These are phyloP conservation scores for Anabacerthia variegaticeps DNA, from an alignment of 2,797 vertebrate genomes.

Conservation along the genomic window DNA sequence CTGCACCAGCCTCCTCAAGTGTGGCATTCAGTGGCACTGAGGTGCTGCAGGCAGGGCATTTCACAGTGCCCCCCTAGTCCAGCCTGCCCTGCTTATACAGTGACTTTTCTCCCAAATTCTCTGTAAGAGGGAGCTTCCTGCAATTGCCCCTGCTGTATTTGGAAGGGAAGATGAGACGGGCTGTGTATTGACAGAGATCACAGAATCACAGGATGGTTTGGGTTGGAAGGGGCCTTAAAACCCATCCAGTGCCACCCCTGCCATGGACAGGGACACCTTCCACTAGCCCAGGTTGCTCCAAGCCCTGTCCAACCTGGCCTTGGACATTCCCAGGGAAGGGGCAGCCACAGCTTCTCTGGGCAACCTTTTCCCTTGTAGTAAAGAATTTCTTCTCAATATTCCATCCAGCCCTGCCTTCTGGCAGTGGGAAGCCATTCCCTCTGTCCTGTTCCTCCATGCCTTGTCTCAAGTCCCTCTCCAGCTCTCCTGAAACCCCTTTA, in stretches of 20 bases:
- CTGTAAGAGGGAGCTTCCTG: neutral
- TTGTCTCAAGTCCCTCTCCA: neutral
- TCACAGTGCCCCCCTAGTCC: neutral
- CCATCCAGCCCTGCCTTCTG: neutral
- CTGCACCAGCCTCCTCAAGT: neutral
- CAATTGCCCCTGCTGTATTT: neutral
- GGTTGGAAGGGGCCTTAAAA: neutral
- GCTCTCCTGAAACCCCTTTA: neutral
- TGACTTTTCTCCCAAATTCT: neutral
- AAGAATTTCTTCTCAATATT: neutral
- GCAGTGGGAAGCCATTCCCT: neutral
- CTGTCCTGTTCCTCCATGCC: neutral
- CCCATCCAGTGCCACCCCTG: accelerated
- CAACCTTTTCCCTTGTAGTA: neutral
- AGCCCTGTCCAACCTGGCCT: accelerated
- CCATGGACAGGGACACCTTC: neutral
- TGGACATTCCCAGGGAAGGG: neutral
- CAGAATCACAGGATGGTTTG: neutral
- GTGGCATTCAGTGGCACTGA: neutral
- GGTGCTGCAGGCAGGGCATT: neutral
- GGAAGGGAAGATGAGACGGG: neutral
- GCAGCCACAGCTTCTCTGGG: neutral
- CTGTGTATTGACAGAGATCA: neutral
- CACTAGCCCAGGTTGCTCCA: accelerated
- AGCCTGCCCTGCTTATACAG: accelerated